Evolutionary conservation across 2,113 vertebrate genomes (phyloP), one percentile per base, ranked within the genome.

Genomic region (Entelurus aequoreus): DNA sequence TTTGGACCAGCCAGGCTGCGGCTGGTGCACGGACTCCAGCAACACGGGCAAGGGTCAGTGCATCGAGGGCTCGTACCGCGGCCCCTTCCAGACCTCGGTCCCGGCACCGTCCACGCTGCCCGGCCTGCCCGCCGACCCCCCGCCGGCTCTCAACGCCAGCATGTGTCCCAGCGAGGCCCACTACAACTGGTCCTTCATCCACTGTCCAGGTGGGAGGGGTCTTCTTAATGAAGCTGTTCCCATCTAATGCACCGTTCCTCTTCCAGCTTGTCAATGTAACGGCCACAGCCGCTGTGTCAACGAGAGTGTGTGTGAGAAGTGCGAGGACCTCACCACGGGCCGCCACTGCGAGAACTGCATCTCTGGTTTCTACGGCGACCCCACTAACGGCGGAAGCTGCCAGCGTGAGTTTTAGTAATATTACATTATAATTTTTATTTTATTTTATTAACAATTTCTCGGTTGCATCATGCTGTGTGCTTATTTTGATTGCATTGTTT

Each of bases 161-260:
- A 91, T 97, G 93, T 99, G 97, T 58, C 85, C 88, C 2, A 61
- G 68, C 1, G 93, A 95, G 63, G 90, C 74, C 82, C 90, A 37
- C 48, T 97, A 93, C 58, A 97, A 96, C 75, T 99, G 97, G 97
- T 96, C 95, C 70, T 99, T 98, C 42, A 96, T 99, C 71, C 93
- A 94, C 57, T 99, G 96, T 71, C 95, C 97, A 86, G 95, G 97
- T 98, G 77, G 9, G 51, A 4, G 42, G 42, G 12, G 11, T 46
- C 6, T 51, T 51, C 16, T 51, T 51, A 8, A 28, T 28, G 28
- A 28, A 16, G 15, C 19, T 4, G 0, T 51, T 19, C 49, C 11
- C 8, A 6, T 16, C 9, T 42, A 28, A n/a, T 15, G 4, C 4
- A 1, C 13, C 1, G 28, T 53, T 10, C 55, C 21, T 65, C 19